Evolutionary conservation across 2,797 vertebrate species (phyloP), one percentile per base, ranked within the genome.

Genomic region (Semotilus atromaculatus): DNA sequence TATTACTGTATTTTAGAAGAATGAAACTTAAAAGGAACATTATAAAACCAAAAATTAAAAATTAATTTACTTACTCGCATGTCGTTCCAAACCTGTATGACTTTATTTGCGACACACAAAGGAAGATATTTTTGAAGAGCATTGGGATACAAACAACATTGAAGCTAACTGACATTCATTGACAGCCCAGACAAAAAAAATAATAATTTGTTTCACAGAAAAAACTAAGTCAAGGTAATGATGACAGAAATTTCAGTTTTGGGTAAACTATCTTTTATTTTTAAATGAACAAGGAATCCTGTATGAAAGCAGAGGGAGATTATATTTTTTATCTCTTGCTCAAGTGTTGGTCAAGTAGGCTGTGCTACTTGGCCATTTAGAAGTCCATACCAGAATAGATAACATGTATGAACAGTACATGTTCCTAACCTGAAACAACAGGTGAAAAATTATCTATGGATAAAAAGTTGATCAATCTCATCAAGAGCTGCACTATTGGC

Each of bases 1-100:
- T 78, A 84, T 68, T 60, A 81, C 26, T 38, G 10, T 62, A 72
- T 29, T 81, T 87, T 72, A 58, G 21, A 58, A 58, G 45, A 70
- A 77, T 60, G 3, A 68, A 23, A 70, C 62, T 82, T 55, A n/a
- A 38, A 74, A 26, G 36, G 60, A 34, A 43, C 10, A 60, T 67
- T 62, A 68, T 74, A 79, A 23, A 76, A 76, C 2, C 13, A 38
- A n/a, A 76, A 43, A 21, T 10, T 10, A 0, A 13, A 43, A 29
- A 29, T 62, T 0, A 0, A 77, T 77, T 60, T 60, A 77, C 75
- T 62, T 36, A 26, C 75, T 38, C 8, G 11, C 11, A 75, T 43
- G n/a, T 78, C 5, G 3, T 62, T 21, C 38, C n/a, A 43, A 43
- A 29, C n/a, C 36, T 18, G 23, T 5, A 58, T 40, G 53, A 38